Evolutionary conservation across 92 coral and sea anemone genomes (phyloP), one percentile per base, ranked within the genome.

Genomic region (Desmophyllum pertusum): DNA sequence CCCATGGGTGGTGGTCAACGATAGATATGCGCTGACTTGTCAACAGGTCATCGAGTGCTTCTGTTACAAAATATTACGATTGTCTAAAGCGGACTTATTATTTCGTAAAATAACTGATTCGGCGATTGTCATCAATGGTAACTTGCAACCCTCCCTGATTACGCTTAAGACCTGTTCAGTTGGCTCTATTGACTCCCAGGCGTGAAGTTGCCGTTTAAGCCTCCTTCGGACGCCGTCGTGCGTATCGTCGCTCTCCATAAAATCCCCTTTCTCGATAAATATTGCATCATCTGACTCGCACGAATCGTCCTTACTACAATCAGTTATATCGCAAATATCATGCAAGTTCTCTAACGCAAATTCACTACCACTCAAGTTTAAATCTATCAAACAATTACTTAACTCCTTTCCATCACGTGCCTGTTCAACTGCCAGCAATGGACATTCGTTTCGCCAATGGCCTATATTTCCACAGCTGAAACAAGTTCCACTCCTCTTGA

Each of bases 81-180:
- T 84, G 23, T 76, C 82, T 19, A 84, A 66, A 38, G 88, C 88
- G 21, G 85, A 84, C 70, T 84, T 88, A 75, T 84, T 79, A 66
- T 89, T 89, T 78, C 40, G 43, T 30, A 84, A 75, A 10, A 67
- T 31, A 30, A 35, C 73, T 13, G 84, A 81, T 45, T 89, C 65
- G 39, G 93, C 84, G 23, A 89, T 46, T 0, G 90, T 73, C 23
- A 61, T 42, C 27, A 79, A 70, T 35, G 83, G 86, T 73, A 89
- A 78, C 41, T 68, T 83, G 81, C 84, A 88, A 68, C 92, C 92
- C 27, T 69, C 76, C 10, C 51, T 71, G 21, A 88, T 62, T 18
- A 88, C 72, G 5, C 51, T 78, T n/a, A 84, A 75, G 13, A 88
- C 91, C 11, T 35, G 42, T 25, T 84, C 59, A 17, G 91, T 36